Percentiles rank a stretch among this genome's conserved stretches.
phyloP scores from a whole-genome alignment of 2,797 vertebrate genomes.

The Coregonus ussuriensis region DNA sequence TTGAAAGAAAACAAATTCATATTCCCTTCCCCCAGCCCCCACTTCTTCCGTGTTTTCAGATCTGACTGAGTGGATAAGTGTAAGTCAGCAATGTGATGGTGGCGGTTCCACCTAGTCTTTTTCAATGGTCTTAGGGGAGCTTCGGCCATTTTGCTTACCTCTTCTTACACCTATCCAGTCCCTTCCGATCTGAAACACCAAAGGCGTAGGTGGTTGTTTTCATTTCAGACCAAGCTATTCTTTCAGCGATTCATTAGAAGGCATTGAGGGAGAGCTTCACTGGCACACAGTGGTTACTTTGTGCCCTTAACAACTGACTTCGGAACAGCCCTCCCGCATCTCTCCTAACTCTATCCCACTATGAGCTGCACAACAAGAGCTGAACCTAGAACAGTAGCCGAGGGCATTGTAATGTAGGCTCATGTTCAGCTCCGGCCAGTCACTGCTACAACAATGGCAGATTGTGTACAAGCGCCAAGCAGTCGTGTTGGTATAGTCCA shows the following conservation, averaged over 20 bases:
- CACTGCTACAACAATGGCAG: conserved; percentile 41
- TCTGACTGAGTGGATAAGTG: background rate
- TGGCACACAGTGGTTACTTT: background rate
- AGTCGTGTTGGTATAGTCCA: conserved; percentile 56
- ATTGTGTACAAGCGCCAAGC: conserved; percentile 49
- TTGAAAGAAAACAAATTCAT: too few relatives aligned
- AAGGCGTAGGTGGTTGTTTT: background rate
- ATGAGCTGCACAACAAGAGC: background rate
- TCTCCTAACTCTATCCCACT: background rate
- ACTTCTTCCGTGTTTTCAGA: background rate
- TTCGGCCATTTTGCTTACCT: background rate
- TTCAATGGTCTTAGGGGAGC: background rate
- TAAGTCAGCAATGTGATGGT: background rate
- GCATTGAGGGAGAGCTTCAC: background rate
- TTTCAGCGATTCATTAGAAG: background rate
- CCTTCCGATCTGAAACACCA: conserved; percentile 22
- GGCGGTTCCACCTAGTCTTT: conserved; percentile 7
- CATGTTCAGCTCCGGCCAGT: background rate
- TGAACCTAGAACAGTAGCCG: background rate
- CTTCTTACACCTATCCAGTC: conserved; percentile 21
- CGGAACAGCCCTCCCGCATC: background rate
- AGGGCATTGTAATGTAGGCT: background rate
- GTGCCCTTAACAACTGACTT: background rate
- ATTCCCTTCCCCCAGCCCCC: too few relatives aligned
- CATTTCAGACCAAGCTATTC: background rate